Evolutionary conservation across 2,888 invertebrate genomes (phyloP).

Genomic region (Machimus rusticus): DNA sequence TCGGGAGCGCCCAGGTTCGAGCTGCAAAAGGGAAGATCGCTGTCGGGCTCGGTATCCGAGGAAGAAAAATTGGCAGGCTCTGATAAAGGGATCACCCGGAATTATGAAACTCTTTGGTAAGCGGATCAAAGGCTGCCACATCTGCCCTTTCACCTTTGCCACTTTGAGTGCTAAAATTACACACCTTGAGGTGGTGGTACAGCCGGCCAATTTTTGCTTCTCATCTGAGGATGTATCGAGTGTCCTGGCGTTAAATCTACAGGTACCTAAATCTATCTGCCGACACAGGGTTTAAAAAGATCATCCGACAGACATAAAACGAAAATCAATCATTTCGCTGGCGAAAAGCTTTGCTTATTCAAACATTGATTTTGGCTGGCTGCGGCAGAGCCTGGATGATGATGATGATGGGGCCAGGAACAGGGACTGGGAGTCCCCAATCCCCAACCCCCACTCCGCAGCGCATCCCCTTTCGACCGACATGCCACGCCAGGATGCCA

Average conservation of each 20-base stretch:
- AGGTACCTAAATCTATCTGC: background rate
- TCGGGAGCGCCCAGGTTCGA: background rate
- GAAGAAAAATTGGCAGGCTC: background rate
- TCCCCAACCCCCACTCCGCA: too few species aligned
- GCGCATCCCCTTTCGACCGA: background rate
- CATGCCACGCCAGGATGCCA: background rate
- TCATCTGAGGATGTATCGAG: background rate
- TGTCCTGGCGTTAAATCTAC: background rate
- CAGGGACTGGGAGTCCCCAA: background rate
- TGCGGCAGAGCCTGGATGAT: background rate
- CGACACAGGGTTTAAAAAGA: background rate
- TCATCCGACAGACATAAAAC: conserved; percentile 2
- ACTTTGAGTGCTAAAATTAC: conserved; percentile 4
- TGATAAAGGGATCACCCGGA: conserved; percentile 8
- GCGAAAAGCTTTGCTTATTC: conserved; percentile 15
- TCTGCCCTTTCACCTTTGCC: conserved; percentile 10
- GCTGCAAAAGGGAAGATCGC: background rate
- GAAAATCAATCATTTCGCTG: conserved; percentile 25
- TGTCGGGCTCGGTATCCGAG: background rate
- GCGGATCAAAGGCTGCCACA: conserved; percentile 11
- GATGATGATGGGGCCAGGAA: background rate
- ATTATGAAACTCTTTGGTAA: conserved; percentile 5
- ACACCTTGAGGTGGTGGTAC: background rate
- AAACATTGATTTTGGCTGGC: conserved; percentile 29
- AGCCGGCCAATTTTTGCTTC: background rate